Conservation (phyloP, 64 coral and sea anemone species). For the Dendronephthya gigantea region DNA sequence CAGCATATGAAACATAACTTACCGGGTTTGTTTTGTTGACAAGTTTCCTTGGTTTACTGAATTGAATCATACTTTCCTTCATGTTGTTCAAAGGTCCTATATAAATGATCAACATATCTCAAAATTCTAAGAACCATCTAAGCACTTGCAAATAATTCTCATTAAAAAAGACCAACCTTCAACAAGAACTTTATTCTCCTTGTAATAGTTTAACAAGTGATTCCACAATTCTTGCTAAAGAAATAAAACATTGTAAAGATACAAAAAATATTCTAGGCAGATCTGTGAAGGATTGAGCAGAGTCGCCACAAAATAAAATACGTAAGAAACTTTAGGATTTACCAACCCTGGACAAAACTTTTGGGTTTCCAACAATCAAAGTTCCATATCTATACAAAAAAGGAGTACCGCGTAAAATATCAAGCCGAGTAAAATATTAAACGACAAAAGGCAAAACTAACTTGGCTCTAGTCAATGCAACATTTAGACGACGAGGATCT, state of each 20-base stretch:
- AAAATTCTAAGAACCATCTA: background rate
- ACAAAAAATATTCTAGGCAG: background rate
- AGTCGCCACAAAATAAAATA: background rate
- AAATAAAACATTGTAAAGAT: background rate
- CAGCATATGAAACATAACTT: background rate
- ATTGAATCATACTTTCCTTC: conserved; percentile 99
- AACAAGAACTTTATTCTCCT: conserved; percentile 92
- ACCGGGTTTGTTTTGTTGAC: conserved; percentile 98
- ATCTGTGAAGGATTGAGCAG: background rate
- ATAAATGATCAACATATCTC: background rate
- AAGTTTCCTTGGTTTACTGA: conserved; percentile 93
- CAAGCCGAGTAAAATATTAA: background rate
- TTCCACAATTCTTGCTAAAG: conserved; percentile 95
- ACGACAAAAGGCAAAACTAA: conserved; percentile 31
- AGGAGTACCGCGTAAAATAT: no score
- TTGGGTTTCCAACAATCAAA: conserved; percentile 93
- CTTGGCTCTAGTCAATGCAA: conserved; percentile 92
- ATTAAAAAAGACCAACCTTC: conserved; percentile 46
- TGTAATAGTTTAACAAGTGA: conserved; percentile 97
- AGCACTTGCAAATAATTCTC: background rate
- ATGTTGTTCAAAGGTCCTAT: conserved; percentile 89
- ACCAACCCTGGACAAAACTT: conserved; percentile 81
- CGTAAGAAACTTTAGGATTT: background rate
- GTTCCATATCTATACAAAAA: conserved; percentile 63
- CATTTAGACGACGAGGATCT: conserved; percentile 91